phyloP scores from a whole-genome alignment of 2,888 invertebrate genomes.

The Mamestra brassicae region DNA sequence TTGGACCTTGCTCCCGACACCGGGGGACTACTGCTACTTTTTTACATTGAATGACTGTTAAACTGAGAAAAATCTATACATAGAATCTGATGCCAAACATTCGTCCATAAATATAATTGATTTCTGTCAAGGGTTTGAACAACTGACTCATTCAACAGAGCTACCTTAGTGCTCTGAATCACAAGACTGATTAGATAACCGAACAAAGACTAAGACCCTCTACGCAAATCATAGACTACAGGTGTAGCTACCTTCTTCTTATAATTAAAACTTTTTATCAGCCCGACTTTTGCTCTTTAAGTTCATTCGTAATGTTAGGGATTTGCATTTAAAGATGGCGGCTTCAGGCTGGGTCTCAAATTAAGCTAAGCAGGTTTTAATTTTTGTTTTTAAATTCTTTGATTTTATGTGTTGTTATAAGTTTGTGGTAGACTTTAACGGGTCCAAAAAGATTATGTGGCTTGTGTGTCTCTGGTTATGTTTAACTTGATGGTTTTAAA shows the following conservation, averaged over 20 bases:
- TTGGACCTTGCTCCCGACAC: no score
- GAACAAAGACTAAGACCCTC: constrained; percentile 20
- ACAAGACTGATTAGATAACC: constrained; percentile 13
- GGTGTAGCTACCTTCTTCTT: constrained; percentile 63
- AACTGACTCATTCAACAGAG: background rate
- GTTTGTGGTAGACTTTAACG: background rate
- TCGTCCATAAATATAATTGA: background rate
- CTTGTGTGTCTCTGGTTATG: no score
- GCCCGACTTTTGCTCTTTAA: constrained; percentile 60
- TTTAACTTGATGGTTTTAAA: no score
- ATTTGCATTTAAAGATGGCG: constrained; percentile 62
- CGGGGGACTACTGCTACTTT: no score
- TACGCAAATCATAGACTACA: constrained; percentile 67
- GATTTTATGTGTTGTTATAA: background rate
- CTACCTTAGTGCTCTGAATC: background rate
- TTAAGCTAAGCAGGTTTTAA: constrained; percentile 39
- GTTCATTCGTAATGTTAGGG: constrained; percentile 53
- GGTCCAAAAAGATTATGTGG: no score
- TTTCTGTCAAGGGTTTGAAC: background rate
- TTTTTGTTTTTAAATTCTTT: constrained; percentile 23
- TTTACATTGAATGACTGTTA: no score
- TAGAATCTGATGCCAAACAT: no score
- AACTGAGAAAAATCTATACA: no score
- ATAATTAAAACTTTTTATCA: constrained; percentile 74
- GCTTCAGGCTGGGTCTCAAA: constrained; percentile 18